Evolutionary conservation across 2,888 invertebrate genomes (phyloP), one percentile per base, ranked within the genome.

Genomic region (Podabrus alpinus): DNA sequence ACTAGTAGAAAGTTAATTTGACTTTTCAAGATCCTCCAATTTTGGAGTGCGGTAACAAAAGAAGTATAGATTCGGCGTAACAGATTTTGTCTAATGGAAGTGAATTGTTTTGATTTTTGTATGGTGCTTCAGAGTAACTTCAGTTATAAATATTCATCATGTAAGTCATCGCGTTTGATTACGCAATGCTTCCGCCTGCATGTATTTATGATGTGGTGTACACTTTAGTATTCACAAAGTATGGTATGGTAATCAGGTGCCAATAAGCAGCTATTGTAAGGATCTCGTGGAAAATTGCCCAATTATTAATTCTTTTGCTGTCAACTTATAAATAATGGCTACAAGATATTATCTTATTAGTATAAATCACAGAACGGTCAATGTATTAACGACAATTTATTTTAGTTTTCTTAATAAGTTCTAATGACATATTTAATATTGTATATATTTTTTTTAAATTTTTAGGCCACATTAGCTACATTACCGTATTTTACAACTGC

Each of bases 211-310:
- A 61, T 72, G 60, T 25, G 60, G 21, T 29, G 62, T 15, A 69
- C 19, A 59, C 59, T 71, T 72, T 72, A 67, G 72, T 72, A 72
- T 72, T 60, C 72, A 68, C 61, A 61, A 60, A 61, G 68, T 67
- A 60, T 62, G 59, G 60, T 72, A 72, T 72, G 72, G 17, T 68
- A 72, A 72, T 72, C 60, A 45, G 29, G 61, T 68, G 72, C 29
- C 68, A 72, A 72, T 72, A 62, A 72, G 67, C 16, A 21, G 17
- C 62, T 68, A 68, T 72, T 68, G 72, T 69, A 29, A 62, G 29
- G 13, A 62, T 69, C 69, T 69, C 62, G 61, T 69, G 69, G 69
- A 61, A 69, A 69, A 62, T 62, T 69, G 61, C 61, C 69, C 69
- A 69, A 69, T 69, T 69, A 69, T 69, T 61, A 62, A 62, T 61